Base-by-base conservation (phyloP, 2,113 vertebrate genomes). In the Cyprinodon tularosa region DNA sequence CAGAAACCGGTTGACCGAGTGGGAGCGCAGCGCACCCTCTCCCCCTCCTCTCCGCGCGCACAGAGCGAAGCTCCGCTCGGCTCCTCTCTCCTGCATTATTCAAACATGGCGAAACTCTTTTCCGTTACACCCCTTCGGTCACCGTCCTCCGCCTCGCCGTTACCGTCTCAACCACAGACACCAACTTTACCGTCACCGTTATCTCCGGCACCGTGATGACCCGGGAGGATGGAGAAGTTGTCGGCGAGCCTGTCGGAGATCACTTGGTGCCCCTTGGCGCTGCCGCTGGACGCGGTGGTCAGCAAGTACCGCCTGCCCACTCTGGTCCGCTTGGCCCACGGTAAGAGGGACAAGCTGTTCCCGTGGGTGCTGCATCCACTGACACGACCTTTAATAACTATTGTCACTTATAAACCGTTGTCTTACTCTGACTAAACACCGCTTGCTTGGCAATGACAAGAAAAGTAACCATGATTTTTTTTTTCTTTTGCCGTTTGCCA, bases 201-300 rank as follows among this genome's bases (percentile, higher is more conserved):
- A 72, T 87, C 87, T 68, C 87, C 88, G 92, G 74, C 81, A 82
- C 78, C 86, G 88, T 90, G 90, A 92, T 93, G 91, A 87, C 85
- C 89, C 88, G 91, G 88, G 87, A 95, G 94, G 92, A 97, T 97
- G 96, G 96, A 97, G 92, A 96, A 96, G 94, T 89, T 96, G 92
- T 94, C 95, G 91, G 95, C 95, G 88, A 96, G 95, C 88, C 92
- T 97, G 92, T 95, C 95, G 82, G 95, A 95, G 90, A 93, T 97
- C 90, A 90, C 94, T 83, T 98, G 97, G 96, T 96, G 96, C 95
- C 93, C 96, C 89, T 93, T 96, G 91, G 93, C 96, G 88, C 92
- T 97, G 92, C 97, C 97, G 65, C 87, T 98, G 72, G 97, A 98
- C 84, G 93, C 95, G 71, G 95, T 98, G 93, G 96, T 98, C 91